These are phyloP conservation scores for Boloria euphrosyne DNA, from an alignment of 2,888 invertebrate genomes.

Conservation along the genomic window DNA sequence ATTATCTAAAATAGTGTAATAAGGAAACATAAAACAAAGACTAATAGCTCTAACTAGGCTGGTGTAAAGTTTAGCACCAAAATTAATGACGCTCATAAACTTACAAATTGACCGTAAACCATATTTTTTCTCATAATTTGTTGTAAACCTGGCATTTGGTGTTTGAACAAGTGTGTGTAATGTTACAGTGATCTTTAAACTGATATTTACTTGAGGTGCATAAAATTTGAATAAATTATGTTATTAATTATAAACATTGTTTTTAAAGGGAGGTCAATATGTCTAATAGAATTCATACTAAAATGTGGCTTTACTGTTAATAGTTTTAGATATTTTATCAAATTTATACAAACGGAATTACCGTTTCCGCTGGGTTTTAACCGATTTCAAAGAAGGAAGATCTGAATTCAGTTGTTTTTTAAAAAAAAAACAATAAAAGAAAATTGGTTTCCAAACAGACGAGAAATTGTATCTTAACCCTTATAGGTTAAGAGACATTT, in stretches of 20 bases:
- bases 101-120: slow-evolving; percentile 40
- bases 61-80: slow-evolving; percentile 50
- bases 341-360: too few relatives aligned
- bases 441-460: too few relatives aligned
- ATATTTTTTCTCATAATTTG: slow-evolving; percentile 29
- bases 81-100: slow-evolving; percentile 51
- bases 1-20: slow-evolving; percentile 16
- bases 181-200: slow-evolving; percentile 36
- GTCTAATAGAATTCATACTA: too few relatives aligned
- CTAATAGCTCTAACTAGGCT: slow-evolving; percentile 27
- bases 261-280: too few relatives aligned
- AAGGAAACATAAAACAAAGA: slow-evolving; percentile 28
- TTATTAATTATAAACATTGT: background rate
- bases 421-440: too few relatives aligned
- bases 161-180: slow-evolving; percentile 39
- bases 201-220: slow-evolving; percentile 39
- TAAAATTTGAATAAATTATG: slow-evolving; percentile 36
- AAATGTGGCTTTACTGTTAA: too few relatives aligned
- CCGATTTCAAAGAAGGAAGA: too few relatives aligned
- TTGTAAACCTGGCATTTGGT: slow-evolving; percentile 44
- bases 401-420: too few relatives aligned
- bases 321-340: too few relatives aligned
- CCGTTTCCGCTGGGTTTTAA: too few relatives aligned
- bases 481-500: too few relatives aligned
- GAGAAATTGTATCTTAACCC: too few relatives aligned